Evolutionary conservation across 2,888 invertebrate species (phyloP).

Genomic region (Cheilosia impressa): DNA sequence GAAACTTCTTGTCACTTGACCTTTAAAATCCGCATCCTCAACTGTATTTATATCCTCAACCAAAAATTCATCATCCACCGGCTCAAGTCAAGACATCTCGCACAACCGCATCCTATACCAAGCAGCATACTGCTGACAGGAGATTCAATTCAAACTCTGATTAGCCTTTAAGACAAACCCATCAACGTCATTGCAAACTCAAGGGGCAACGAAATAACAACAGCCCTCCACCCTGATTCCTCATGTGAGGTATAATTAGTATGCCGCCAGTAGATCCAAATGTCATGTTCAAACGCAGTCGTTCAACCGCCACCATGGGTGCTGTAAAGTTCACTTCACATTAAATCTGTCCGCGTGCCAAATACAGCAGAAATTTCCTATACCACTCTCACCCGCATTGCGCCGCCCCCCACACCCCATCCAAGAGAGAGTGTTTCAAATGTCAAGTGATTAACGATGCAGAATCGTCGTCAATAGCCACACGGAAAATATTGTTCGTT

Average conservation of each 20-base stretch:
- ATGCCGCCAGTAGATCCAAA: constrained; percentile 62
- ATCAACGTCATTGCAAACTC: constrained; percentile 11
- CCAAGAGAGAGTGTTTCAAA: constrained; percentile 41
- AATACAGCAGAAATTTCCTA: constrained; percentile 48
- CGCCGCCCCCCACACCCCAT: neutral
- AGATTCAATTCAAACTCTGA: constrained; percentile 63
- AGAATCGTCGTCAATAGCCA: constrained; percentile 31
- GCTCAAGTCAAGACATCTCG: too few species aligned
- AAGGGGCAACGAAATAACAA: neutral
- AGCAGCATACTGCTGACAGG: constrained; percentile 14
- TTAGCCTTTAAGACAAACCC: constrained; percentile 32
- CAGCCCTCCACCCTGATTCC: constrained; percentile 47
- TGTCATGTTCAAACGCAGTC: constrained; percentile 53
- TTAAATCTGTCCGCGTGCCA: constrained; percentile 64
- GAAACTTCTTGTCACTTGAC: too few species aligned
- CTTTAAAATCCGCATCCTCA: too few species aligned
- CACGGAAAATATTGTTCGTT: constrained; percentile 15
- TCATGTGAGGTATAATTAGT: constrained; percentile 71
- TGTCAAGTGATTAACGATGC: constrained; percentile 74
- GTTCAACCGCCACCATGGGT: constrained; percentile 32
- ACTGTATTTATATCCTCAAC: too few species aligned
- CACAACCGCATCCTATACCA: too few species aligned
- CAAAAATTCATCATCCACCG: too few species aligned
- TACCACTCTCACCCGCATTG: constrained; percentile 24
- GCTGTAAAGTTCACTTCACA: constrained; percentile 53